A percentile compares a stretch with the other conserved stretches of the same genome.
Conservation (phyloP, 2,113 vertebrate species). For the Scomber japonicus region DNA sequence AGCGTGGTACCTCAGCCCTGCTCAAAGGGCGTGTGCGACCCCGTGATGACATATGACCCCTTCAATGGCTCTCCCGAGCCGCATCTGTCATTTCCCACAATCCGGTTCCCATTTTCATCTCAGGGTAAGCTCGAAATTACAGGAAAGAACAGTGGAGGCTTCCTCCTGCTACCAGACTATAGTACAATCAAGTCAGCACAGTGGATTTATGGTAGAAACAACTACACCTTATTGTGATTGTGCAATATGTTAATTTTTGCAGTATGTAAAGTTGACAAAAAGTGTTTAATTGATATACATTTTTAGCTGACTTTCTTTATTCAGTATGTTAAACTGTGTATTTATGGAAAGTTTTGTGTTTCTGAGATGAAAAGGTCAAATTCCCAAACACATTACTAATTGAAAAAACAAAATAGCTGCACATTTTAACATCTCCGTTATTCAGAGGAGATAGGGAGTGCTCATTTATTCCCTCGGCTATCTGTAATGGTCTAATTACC, state of each 20-base stretch:
- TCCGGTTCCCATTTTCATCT: constrained; percentile 79
- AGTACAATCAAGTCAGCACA: constrained; percentile 31
- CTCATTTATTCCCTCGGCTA: constrained; percentile 66
- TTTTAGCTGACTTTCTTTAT: background rate
- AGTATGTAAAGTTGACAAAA: background rate
- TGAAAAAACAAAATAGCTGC: constrained; percentile 41
- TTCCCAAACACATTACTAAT: constrained; percentile 12
- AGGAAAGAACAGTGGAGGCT: constrained; percentile 77
- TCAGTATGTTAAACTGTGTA: background rate
- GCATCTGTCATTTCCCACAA: constrained; percentile 84
- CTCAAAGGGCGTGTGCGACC: constrained; percentile 79
- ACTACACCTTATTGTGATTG: background rate
- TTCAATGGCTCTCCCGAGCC: constrained; percentile 75
- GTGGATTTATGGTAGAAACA: constrained; percentile 4
- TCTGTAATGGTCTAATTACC: constrained; percentile 78
- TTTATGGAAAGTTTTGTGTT: background rate
- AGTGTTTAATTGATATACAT: background rate
- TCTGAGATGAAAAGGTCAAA: background rate
- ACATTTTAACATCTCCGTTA: constrained; percentile 71
- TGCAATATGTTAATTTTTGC: background rate
- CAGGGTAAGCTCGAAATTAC: constrained; percentile 82
- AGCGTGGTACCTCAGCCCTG: constrained; percentile 58
- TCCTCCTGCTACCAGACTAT: constrained; percentile 47
- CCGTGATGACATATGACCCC: constrained; percentile 83
- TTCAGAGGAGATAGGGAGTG: constrained; percentile 47